These are phyloP conservation scores for Druceiella hillmani DNA, from an alignment of 2,888 invertebrate genomes.

Conservation along the genomic window DNA sequence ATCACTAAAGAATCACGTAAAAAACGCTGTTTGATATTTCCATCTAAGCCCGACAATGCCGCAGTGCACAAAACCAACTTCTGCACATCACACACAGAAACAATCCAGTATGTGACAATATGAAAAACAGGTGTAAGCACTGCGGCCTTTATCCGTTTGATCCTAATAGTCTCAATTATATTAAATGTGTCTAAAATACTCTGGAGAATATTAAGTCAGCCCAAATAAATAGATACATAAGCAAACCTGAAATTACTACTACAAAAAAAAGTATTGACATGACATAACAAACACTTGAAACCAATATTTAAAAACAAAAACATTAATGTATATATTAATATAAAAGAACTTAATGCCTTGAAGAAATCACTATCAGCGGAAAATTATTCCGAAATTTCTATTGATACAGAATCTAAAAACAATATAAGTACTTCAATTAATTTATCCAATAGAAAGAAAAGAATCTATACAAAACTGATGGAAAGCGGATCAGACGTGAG, in stretches of 20 bases:
- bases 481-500: too few relatives aligned
- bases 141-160: background rate
- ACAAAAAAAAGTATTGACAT: background rate
- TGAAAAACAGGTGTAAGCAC: background rate
- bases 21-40: too few relatives aligned
- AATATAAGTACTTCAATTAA: background rate
- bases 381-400: background rate
- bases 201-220: background rate
- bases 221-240: background rate
- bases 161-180: background rate
- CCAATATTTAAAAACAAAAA: background rate
- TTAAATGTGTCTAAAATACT: background rate
- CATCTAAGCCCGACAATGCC: slow-evolving; percentile 1
- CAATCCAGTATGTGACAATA: background rate
- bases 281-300: background rate
- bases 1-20: too few relatives aligned
- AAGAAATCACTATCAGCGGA: background rate
- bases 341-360: background rate
- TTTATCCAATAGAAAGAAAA: too few relatives aligned
- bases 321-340: background rate
- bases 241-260: background rate
- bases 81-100: background rate
- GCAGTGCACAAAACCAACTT: background rate
- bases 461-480: too few relatives aligned
- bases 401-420: background rate